Conservation (phyloP, 2,888 invertebrate species). For the Caenorhabditis doughertyi region DNA sequence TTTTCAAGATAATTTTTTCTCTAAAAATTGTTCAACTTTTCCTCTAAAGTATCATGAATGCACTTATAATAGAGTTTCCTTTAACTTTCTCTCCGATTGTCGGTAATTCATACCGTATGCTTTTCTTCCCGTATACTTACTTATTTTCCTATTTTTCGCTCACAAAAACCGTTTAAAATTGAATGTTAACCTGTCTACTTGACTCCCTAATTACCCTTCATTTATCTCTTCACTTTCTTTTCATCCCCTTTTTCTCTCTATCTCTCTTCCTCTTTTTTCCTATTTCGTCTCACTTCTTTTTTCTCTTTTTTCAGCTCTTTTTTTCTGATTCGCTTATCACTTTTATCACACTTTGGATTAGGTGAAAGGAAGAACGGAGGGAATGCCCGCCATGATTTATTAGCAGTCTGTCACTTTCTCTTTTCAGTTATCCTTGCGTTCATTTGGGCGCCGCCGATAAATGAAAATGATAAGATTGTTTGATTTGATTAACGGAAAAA, state of each 20-base stretch:
- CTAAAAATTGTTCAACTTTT: too few relatives aligned
- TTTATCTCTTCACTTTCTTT: conserved; percentile 16
- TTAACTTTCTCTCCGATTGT: too few relatives aligned
- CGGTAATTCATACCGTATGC: conserved; percentile 9
- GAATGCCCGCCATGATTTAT: conserved; percentile 14
- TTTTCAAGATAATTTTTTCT: too few relatives aligned
- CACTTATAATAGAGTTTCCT: too few relatives aligned
- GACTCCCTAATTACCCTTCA: conserved; percentile 39
- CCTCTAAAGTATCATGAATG: too few relatives aligned
- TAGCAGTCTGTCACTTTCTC: conserved; percentile 35
- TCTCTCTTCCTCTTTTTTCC: conserved; percentile 16
- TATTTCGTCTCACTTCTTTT: not conserved
- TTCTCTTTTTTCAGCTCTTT: conserved; percentile 6
- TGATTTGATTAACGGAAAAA: not conserved
- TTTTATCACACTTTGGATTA: conserved; percentile 32
- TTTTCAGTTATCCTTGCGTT: conserved; percentile 15
- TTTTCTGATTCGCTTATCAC: conserved; percentile 30
- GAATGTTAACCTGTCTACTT: conserved; percentile 23
- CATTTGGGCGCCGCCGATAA: not conserved
- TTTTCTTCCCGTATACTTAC: not conserved
- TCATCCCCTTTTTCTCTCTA: not conserved
- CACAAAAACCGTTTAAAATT: conserved; percentile 11
- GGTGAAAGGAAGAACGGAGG: not conserved
- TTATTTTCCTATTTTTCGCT: not conserved
- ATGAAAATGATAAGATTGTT: not conserved